Percentiles rank a stretch among this genome's conserved stretches.
Evolutionary conservation across 2,888 invertebrate species (phyloP).

Genomic region (Trissolcus brochymenae): DNA sequence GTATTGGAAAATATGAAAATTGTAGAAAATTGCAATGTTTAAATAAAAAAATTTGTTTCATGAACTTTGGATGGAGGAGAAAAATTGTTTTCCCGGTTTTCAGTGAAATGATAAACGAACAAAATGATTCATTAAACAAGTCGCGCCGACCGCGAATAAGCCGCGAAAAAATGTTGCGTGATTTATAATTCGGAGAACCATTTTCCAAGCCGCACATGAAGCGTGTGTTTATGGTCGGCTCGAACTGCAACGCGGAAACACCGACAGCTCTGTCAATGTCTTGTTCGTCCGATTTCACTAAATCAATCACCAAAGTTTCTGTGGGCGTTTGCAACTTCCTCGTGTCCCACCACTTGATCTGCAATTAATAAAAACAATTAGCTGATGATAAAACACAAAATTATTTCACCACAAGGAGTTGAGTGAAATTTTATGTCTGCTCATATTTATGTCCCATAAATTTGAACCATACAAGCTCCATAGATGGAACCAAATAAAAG

Average conservation of each 20-base stretch:
- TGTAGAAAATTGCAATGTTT: too few species aligned
- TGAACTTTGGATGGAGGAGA: background rate
- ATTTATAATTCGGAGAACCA: constrained; percentile 73
- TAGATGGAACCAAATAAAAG: too few species aligned
- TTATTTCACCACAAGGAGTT: too few species aligned
- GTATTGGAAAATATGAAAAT: background rate
- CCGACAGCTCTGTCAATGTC: constrained; percentile 83
- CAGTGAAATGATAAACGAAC: background rate
- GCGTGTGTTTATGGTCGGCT: constrained; percentile 88
- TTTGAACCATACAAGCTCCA: too few species aligned
- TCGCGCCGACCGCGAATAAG: background rate
- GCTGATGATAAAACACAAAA: background rate
- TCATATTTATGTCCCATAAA: too few species aligned
- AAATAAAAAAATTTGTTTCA: background rate
- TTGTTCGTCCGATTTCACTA: constrained; percentile 81
- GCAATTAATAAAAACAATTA: constrained; percentile 41
- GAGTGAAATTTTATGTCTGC: too few species aligned
- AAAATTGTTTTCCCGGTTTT: background rate
- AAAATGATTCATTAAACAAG: background rate
- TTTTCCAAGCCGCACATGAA: constrained; percentile 87
- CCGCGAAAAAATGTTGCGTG: constrained; percentile 1
- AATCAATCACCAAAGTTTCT: constrained; percentile 85
- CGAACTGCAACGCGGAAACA: constrained; percentile 87
- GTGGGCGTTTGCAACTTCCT: constrained; percentile 85
- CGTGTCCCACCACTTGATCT: constrained; percentile 83